Conservation (phyloP, 2,888 invertebrate species). For the Tetheella fluctuosa region DNA sequence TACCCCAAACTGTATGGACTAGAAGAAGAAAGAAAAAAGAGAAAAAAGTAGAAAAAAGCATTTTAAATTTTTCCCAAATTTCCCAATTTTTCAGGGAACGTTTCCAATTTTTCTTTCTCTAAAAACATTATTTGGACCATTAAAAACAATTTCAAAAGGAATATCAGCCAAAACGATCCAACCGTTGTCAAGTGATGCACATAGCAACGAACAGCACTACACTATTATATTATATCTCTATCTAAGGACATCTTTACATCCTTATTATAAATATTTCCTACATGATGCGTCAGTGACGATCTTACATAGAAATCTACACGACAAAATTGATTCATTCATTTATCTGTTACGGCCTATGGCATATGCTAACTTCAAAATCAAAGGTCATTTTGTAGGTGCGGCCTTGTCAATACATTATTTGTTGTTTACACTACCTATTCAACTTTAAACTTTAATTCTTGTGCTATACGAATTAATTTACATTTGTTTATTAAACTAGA, state of each 20-base stretch:
- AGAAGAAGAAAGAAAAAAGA: no score
- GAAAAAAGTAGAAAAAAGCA: no score
- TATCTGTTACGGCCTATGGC: constrained; percentile 2
- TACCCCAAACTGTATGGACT: no score
- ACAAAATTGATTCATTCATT: constrained; percentile 2
- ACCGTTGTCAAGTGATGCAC: no score
- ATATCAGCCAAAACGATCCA: no score
- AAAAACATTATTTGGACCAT: no score
- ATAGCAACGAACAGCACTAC: no score
- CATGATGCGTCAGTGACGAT: neutral
- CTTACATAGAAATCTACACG: neutral
- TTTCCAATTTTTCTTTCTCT: no score
- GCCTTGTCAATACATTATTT: constrained; percentile 6
- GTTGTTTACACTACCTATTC: neutral
- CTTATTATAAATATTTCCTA: neutral
- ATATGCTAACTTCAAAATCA: neutral
- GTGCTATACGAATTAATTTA: neutral
- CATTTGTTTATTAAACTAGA: neutral
- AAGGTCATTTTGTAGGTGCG: constrained; percentile 6
- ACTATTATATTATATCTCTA: neutral
- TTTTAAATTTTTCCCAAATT: no score
- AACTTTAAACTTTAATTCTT: neutral
- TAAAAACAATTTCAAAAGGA: no score
- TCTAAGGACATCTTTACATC: neutral
- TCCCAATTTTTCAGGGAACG: no score